Evolutionary conservation across 2,888 invertebrate species (phyloP), one percentile per base, ranked within the genome.

Genomic region (Nysson spinosus): DNA sequence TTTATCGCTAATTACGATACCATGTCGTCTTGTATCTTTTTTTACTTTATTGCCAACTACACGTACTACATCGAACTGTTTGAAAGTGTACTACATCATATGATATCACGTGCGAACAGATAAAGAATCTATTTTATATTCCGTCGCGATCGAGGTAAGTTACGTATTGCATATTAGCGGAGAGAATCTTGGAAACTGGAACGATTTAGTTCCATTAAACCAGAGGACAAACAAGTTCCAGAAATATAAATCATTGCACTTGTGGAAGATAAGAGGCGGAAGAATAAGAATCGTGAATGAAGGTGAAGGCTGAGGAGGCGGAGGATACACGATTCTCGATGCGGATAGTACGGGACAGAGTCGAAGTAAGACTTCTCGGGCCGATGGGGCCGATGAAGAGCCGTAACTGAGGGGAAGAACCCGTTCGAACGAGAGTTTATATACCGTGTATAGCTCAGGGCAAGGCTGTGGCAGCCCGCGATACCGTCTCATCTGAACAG

Each of bases 401-500:
- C 62, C 72, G 67, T 68, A 72, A 66, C 69, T 40, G 61, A 65
- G 72, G 68, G 66, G 72, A 67, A 69, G 69, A 78, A 80, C 75
- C 77, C 70, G 73, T 77, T 77, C 74, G 72, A 72, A 74, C 55
- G 62, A 69, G 73, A 75, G 73, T 76, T 76, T 76, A 75, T 75
- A 76, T 73, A 69, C 76, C 69, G 67, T 65, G 75, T 70, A 69
- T 75, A 67, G 66, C 69, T 66, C 46, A 73, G 75, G 75, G 69
- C 71, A 67, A 69, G 70, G 69, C 73, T 75, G 70, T 63, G 75
- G 76, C 81, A 73, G 75, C 71, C n/a, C 78, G 75, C 77, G 80
- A 80, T 81, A 81, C 71, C 77, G 80, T 79, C 79, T 73, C 66
- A 57, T 66, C 55, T 58, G 76, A 75, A 75, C 75, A 73, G 76